These are phyloP conservation scores for Sminthurinus signatus DNA, from an alignment of 1,140 invertebrate genomes.

Conservation along the genomic window DNA sequence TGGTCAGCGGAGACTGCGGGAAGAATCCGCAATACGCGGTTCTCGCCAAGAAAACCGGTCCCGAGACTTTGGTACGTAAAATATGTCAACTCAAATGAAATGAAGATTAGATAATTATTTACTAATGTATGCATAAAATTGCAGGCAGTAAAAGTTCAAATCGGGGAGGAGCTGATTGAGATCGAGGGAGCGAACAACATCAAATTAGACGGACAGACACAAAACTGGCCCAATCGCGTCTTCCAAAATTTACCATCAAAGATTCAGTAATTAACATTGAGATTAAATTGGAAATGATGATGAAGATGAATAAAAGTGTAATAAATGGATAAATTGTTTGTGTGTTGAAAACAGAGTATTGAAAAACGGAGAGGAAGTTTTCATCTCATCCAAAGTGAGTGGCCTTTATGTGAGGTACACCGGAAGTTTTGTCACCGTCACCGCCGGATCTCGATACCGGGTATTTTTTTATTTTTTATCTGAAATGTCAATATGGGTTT, in stretches of 20 bases:
- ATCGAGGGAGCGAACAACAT: conserved; percentile 4
- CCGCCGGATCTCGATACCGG: background rate
- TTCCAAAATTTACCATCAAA: background rate
- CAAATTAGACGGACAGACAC: background rate
- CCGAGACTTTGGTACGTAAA: background rate
- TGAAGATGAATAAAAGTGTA: background rate
- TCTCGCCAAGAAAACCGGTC: conserved; percentile 12
- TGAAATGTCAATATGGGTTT: conserved; percentile 8
- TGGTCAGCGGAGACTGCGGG: conserved; percentile 40
- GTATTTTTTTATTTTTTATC: no score
- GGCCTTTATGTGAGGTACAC: conserved; percentile 34
- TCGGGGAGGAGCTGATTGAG: conserved; percentile 31
- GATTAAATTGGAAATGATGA: background rate
- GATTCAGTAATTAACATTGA: background rate
- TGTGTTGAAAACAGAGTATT: no score
- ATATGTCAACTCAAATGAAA: background rate
- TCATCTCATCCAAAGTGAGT: background rate
- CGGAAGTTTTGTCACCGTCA: conserved; percentile 23
- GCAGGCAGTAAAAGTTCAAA: conserved; percentile 27
- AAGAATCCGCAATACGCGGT: conserved; percentile 33
- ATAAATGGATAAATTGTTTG: background rate
- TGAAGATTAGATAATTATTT: background rate
- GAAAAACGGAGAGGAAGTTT: conserved; percentile 28
- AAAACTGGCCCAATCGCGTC: background rate
- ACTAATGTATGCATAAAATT: background rate